These are phyloP conservation scores for Todiramphus saurophagus DNA, from an alignment of 2,113 vertebrate genomes.

Conservation along the genomic window DNA sequence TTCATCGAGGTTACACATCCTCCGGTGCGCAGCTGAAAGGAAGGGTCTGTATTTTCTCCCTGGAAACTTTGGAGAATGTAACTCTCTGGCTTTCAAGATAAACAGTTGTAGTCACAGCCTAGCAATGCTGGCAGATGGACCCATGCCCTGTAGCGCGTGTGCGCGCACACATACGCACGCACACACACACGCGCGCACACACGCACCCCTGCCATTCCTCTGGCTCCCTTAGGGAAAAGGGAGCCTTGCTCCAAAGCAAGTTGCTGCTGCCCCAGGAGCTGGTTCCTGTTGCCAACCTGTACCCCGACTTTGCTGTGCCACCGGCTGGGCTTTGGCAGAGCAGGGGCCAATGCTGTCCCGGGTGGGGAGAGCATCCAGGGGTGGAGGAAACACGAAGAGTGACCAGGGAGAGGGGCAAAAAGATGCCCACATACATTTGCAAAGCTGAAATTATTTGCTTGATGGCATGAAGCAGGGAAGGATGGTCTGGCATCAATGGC, in stretches of 20 bases:
- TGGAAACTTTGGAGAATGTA: slow-evolving; percentile 69
- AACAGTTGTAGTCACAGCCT: slow-evolving; percentile 55
- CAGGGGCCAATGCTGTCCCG: background rate
- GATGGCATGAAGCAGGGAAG: background rate
- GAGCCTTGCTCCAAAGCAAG: background rate
- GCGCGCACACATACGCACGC: background rate
- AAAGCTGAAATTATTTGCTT: background rate
- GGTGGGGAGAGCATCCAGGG: background rate
- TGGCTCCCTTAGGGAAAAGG: background rate
- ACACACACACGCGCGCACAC: background rate
- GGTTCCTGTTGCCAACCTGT: background rate
- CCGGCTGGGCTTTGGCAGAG: background rate
- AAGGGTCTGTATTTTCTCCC: slow-evolving; percentile 66
- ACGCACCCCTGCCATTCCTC: background rate
- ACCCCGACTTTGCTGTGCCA: background rate
- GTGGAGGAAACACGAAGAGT: background rate
- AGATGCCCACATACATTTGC: background rate
- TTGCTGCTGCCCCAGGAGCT: background rate
- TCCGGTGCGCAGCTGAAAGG: slow-evolving; percentile 59
- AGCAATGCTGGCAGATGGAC: slow-evolving; percentile 47
- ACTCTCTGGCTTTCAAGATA: slow-evolving; percentile 44
- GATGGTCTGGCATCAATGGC: background rate
- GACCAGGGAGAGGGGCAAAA: background rate
- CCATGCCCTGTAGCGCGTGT: background rate
- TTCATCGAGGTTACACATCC: slow-evolving; percentile 45